Base-by-base conservation (phyloP, 2,113 vertebrate genomes). In the Rhipidura dahli region DNA sequence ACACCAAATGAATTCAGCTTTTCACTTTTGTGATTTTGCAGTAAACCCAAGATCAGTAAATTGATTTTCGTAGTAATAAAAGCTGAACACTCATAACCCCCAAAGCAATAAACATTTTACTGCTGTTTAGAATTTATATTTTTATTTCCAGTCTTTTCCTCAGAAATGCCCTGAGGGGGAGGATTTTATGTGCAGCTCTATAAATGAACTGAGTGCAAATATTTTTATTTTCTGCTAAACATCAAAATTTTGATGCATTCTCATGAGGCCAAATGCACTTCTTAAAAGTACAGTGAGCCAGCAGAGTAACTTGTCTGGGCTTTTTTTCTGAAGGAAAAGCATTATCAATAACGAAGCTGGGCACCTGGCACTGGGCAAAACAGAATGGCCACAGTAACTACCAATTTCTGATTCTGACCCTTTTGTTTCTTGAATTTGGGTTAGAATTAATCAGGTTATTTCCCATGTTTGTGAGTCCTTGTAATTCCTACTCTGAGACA, bases 41-140 rank as follows among this genome's bases (percentile, higher is more conserved):
- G 89, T 94, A 95, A 96, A 95, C 75, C 45, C 64, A 70, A 95
- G 96, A 93, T 96, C 94, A 91, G 93, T 95, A 96, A 96, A 97
- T 97, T 97, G 97, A 97, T 97, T 97, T 97, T 96, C 7, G 8
- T 91, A 89, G 96, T 94, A 96, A 95, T 97, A 96, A 97, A 97
- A 97, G 78, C 94, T 72, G 96, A 97, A 96, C 94, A 72, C 94
- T 96, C 95, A 90, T 96, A 97, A 96, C 95, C 93, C 91, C 94
- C 75, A 93, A 95, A 97, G 95, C 37, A 50, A 97, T 97, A 97
- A 97, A 97, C 82, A 84, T 97, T 97, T 97, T 97, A 97, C 95
- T 95, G 93, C 97, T 91, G 66, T 97, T 97, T 96, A 83, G 87
- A 95, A 97, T 97, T 96, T 97, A 94, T 96, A 93, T 96, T 97